phyloP scores from a whole-genome alignment of 2,888 invertebrate species.

The Palloptera scutellata region DNA sequence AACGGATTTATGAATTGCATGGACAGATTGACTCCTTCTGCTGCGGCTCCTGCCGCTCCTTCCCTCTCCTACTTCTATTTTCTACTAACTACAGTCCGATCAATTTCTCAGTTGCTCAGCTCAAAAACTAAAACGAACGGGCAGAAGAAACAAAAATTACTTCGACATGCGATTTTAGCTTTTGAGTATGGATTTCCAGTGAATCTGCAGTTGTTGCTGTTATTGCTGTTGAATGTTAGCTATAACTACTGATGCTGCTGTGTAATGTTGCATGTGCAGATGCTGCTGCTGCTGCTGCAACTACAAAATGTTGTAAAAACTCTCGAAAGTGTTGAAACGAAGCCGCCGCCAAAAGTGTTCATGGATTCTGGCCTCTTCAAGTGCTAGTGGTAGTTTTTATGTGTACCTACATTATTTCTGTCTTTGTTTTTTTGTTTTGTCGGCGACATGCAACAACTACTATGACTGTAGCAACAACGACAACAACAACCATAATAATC shows the following conservation, averaged over 20 bases:
- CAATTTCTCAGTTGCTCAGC: no score
- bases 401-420: no score
- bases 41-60: slow-evolving; percentile 12
- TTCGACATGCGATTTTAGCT: slow-evolving; percentile 48
- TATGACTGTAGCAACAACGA: no score
- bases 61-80: slow-evolving; percentile 14
- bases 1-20: slow-evolving; percentile 53
- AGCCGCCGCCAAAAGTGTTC: slow-evolving; percentile 33
- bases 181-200: slow-evolving; percentile 32
- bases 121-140: no score
- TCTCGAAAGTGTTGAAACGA: slow-evolving; percentile 30
- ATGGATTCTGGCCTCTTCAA: slow-evolving; percentile 19
- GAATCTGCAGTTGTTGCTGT: slow-evolving; percentile 14
- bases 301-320: slow-evolving; percentile 16
- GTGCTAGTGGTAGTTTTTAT: slow-evolving; percentile 4
- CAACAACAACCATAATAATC: no score
- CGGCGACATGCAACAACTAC: slow-evolving; percentile 19
- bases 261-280: slow-evolving; percentile 21
- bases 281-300: slow-evolving; percentile 14
- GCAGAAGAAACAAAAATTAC: slow-evolving; percentile 2
- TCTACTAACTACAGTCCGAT: not conserved
- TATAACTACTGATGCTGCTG: slow-evolving; percentile 34
- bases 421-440: not conserved
- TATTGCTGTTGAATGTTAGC: slow-evolving; percentile 30
- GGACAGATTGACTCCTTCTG: slow-evolving; percentile 28